phyloP scores from a whole-genome alignment of 2,113 vertebrate genomes.

The Tonatia bakeri region DNA sequence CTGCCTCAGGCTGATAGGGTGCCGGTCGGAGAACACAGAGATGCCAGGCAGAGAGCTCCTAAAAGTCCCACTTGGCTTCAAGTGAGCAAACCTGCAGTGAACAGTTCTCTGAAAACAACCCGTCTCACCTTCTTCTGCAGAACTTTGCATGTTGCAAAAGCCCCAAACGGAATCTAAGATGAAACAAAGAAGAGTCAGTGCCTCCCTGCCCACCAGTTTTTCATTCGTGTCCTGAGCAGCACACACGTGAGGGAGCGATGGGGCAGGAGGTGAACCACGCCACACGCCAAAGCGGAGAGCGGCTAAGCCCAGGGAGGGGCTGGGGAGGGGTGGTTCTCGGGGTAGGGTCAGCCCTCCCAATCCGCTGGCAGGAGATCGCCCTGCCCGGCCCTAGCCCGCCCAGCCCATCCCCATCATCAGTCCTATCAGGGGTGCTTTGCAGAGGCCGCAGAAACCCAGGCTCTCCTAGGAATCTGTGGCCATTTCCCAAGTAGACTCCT shows the following conservation, averaged over 20 bases:
- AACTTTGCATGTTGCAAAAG: slow-evolving; percentile 92
- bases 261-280: background rate
- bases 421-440: background rate
- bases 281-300: background rate
- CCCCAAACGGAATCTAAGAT: slow-evolving; percentile 88
- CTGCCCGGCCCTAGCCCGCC: background rate
- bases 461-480: background rate
- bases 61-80: background rate
- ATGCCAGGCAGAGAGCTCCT: background rate
- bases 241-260: background rate
- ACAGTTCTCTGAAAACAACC: background rate
- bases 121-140: slow-evolving; percentile 94
- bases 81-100: background rate
- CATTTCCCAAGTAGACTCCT: background rate
- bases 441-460: background rate
- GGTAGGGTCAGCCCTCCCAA: too few species aligned
- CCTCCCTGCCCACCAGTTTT: background rate
- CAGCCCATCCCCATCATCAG: background rate
- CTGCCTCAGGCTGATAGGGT: background rate
- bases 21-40: background rate
- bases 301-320: background rate
- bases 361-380: background rate
- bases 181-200: slow-evolving; percentile 32
- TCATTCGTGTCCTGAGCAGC: background rate
- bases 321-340: rapidly evolving